Evolutionary conservation across 2,797 vertebrate species (phyloP).

Genomic region (Pantherophis vulpinus): DNA sequence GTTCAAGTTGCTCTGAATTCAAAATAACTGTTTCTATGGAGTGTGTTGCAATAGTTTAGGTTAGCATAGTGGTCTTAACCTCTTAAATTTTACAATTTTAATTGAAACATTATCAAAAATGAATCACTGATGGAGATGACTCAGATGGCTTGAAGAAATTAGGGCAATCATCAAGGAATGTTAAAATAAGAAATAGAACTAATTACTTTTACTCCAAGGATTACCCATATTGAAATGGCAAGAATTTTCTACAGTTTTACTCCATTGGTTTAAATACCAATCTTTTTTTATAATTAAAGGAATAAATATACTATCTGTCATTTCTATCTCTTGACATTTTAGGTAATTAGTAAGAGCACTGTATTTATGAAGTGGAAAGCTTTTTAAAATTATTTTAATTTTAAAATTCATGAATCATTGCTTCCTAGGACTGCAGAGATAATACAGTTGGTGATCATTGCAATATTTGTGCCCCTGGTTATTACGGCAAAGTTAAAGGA

Average conservation of each 20-base stretch:
- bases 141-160: background rate
- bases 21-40: background rate
- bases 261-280: background rate
- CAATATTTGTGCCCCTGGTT: constrained; percentile 79
- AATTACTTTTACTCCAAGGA: background rate
- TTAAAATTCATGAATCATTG: constrained; percentile 44
- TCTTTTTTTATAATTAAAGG: background rate
- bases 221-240: background rate
- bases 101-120: background rate
- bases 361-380: background rate
- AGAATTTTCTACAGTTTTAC: background rate
- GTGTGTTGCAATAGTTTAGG: background rate
- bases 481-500: constrained; percentile 83
- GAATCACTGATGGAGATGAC: background rate
- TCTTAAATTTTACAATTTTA: background rate
- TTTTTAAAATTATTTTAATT: background rate
- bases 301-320: background rate
- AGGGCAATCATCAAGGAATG: background rate
- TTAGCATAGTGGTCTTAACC: background rate
- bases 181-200: background rate
- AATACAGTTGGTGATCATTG: constrained; percentile 84
- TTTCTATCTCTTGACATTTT: background rate
- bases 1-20: background rate
- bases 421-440: constrained; percentile 81
- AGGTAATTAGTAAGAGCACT: background rate